Evolutionary conservation across 2,113 vertebrate species (phyloP).

Genomic region (Sphyrna mokarran): DNA sequence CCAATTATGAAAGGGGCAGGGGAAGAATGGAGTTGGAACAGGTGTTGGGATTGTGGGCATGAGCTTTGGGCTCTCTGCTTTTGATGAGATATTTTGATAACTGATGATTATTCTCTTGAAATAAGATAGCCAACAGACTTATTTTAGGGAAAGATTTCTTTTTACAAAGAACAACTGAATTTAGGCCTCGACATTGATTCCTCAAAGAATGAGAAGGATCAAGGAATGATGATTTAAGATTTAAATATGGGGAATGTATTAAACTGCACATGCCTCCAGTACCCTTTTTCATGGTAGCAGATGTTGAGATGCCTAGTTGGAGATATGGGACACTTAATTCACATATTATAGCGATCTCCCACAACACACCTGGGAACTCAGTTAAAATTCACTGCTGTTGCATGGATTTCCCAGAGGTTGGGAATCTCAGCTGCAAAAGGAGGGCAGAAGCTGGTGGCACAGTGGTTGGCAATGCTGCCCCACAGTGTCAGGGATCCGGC

Average conservation of each 20-base stretch:
- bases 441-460: not conserved
- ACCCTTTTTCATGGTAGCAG: too few relatives aligned
- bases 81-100: not conserved
- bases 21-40: too few relatives aligned
- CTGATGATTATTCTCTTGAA: not conserved
- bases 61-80: not conserved
- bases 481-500: too few relatives aligned
- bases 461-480: too few relatives aligned
- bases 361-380: not conserved
- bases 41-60: not conserved
- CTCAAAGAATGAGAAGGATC: not conserved
- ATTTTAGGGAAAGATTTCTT: not conserved
- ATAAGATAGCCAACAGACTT: not conserved
- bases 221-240: not conserved
- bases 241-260: not conserved
- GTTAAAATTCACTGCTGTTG: not conserved
- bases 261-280: not conserved
- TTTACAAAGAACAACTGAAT: not conserved
- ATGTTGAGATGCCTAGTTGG: not conserved
- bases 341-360: not conserved
- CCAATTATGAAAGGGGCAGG: not conserved
- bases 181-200: not conserved
- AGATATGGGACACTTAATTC: not conserved
- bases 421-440: not conserved
- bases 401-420: not conserved